These are phyloP conservation scores for Tipula confusa DNA, from an alignment of 2,888 invertebrate genomes.

Conservation along the genomic window DNA sequence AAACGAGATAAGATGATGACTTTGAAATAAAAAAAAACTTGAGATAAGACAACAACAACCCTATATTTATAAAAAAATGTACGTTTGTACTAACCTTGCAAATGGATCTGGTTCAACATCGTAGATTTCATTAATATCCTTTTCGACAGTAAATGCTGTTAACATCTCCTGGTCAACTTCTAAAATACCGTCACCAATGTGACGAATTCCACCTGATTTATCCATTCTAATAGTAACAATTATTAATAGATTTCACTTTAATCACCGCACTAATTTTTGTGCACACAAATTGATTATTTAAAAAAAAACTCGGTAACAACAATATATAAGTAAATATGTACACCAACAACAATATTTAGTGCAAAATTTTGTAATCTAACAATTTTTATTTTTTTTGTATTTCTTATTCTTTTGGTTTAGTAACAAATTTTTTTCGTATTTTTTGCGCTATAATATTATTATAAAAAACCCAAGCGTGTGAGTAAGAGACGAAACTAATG, in stretches of 20 bases:
- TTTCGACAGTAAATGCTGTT: conserved; percentile 64
- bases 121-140: conserved; percentile 71
- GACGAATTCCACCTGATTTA: conserved; percentile 46
- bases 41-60: neutral
- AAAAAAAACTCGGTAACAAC: neutral
- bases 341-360: neutral
- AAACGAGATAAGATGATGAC: neutral
- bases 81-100: conserved; percentile 63
- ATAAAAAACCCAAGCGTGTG: conserved; percentile 8
- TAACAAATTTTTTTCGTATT: neutral
- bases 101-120: conserved; percentile 79
- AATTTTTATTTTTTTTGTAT: no score
- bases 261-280: neutral
- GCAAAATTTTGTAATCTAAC: neutral
- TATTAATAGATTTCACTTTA: neutral
- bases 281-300: neutral
- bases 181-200: conserved; percentile 64
- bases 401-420: neutral
- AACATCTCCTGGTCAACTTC: conserved; percentile 65
- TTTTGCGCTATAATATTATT: neutral
- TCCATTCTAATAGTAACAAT: neutral
- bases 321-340: neutral
- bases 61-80: no score
- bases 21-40: neutral
- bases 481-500: conserved; percentile 20